phyloP scores from a whole-genome alignment of 2,113 vertebrate genomes.

The Gyps fulvus region DNA sequence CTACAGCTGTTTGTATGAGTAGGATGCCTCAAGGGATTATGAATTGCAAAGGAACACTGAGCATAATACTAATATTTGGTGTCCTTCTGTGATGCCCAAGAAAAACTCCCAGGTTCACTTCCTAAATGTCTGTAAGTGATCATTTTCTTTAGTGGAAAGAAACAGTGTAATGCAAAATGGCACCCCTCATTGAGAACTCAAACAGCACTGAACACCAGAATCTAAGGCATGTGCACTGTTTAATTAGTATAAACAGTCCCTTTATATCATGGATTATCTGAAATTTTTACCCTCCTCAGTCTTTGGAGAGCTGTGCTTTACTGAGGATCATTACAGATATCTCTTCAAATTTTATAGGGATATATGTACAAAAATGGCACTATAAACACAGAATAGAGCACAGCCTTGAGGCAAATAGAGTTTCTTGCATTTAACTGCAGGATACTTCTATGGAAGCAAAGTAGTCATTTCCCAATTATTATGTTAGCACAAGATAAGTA shows the following conservation, averaged over 20 bases:
- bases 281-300: not conserved
- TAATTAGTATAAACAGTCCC: too few relatives aligned
- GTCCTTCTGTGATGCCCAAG: not conserved
- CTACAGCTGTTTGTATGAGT: not conserved
- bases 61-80: slow-evolving; percentile 8
- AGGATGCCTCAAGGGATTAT: not conserved
- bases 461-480: slow-evolving; percentile 17
- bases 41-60: not conserved
- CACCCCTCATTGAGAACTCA: not conserved
- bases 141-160: not conserved
- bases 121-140: not conserved
- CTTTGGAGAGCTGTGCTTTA: not conserved
- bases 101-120: not conserved
- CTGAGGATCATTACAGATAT: not conserved
- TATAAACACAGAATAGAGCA: not conserved
- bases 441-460: not conserved
- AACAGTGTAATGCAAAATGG: not conserved
- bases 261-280: not conserved
- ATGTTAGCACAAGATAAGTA: not conserved
- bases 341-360: not conserved
- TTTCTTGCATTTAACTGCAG: not conserved
- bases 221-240: not conserved
- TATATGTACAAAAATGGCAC: not conserved
- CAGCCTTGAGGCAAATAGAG: not conserved
- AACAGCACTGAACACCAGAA: not conserved